A percentile compares a stretch with the other conserved stretches of the same genome.
Evolutionary conservation across 2,797 vertebrate species (phyloP).

Genomic region (Anolis apletophallus): DNA sequence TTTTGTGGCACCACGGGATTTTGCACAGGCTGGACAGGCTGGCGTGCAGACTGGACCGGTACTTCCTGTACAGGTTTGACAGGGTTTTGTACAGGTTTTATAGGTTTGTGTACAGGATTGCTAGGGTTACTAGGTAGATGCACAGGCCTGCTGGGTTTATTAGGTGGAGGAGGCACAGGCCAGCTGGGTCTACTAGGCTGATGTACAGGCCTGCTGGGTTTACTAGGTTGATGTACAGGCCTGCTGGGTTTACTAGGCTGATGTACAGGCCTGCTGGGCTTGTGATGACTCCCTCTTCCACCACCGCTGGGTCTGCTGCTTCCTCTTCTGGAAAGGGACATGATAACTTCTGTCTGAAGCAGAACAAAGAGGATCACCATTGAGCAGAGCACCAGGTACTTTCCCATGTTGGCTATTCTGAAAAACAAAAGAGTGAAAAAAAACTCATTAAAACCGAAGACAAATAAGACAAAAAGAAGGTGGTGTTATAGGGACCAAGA

Average conservation of each 20-base stretch:
- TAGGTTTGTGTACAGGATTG: background rate
- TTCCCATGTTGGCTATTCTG: constrained; percentile 64
- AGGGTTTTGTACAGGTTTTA: background rate
- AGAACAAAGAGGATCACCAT: constrained; percentile 64
- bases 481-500: too few relatives aligned
- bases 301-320: constrained; percentile 44
- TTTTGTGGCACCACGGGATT: background rate
- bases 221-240: background rate
- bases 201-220: background rate
- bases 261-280: background rate
- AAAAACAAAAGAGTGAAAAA: constrained; percentile 47
- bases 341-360: constrained; percentile 58
- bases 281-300: background rate
- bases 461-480: background rate
- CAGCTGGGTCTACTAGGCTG: background rate
- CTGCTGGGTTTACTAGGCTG: background rate
- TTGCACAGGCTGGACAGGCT: background rate
- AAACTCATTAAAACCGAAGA: background rate
- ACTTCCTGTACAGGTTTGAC: background rate
- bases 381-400: constrained; percentile 47
- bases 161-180: background rate
- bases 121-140: background rate
- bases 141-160: background rate
- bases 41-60: background rate
- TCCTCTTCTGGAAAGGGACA: constrained; percentile 63